phyloP scores from a whole-genome alignment of 1,140 invertebrate genomes.

The Chironomus striatipennis region DNA sequence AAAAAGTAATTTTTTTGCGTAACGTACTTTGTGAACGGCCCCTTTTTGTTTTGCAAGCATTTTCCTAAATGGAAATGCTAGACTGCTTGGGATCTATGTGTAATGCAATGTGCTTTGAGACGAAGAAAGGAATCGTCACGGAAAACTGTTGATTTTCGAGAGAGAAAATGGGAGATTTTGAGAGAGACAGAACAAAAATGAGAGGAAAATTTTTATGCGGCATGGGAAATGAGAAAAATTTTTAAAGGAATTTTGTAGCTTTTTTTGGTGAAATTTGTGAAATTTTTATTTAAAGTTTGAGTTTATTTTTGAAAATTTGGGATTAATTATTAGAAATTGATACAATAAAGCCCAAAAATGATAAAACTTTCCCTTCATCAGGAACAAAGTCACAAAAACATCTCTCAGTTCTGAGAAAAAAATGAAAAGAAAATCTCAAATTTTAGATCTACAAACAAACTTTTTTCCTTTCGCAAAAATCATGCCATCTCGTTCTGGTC shows the following conservation, averaged over 20 bases:
- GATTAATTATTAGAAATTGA: no score
- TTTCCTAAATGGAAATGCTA: neutral
- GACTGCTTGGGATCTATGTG: neutral
- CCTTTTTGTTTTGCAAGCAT: neutral
- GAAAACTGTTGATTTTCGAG: slow-evolving; percentile 13
- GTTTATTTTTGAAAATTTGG: no score
- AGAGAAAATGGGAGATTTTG: neutral
- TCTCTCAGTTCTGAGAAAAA: no score
- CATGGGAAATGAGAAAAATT: neutral
- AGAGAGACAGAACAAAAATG: neutral
- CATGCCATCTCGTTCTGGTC: neutral
- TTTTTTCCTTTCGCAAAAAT: neutral
- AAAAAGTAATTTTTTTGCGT: no score
- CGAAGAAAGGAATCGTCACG: neutral
- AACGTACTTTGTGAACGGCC: no score
- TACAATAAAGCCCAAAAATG: no score
- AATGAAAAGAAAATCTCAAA: neutral
- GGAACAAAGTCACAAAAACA: neutral
- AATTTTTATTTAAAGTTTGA: no score
- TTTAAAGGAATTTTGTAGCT: neutral
- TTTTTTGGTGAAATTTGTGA: neutral
- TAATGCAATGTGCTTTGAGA: neutral
- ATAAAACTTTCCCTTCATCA: no score
- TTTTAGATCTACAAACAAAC: neutral
- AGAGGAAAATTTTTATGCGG: neutral